phyloP scores from a whole-genome alignment of 2,113 vertebrate species.

The Eurypyga helias region DNA sequence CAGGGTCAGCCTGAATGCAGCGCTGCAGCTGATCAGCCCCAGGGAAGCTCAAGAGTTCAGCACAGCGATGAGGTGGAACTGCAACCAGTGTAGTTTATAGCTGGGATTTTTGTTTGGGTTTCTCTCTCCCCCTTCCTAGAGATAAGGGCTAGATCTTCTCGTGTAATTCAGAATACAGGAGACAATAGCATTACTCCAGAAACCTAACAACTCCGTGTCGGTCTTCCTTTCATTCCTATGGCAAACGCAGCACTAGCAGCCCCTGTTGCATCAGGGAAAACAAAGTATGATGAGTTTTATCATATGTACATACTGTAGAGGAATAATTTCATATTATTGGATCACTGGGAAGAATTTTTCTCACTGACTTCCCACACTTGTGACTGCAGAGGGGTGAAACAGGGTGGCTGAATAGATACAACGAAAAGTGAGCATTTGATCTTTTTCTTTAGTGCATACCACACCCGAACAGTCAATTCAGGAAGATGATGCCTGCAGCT shows the following conservation, averaged over 20 bases:
- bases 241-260: neutral
- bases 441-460: conserved; percentile 28
- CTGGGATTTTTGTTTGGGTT: neutral
- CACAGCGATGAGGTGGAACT: neutral
- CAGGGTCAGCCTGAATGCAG: neutral
- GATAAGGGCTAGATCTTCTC: neutral
- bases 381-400: neutral
- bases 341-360: neutral
- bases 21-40: neutral
- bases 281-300: neutral
- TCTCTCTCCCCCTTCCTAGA: neutral
- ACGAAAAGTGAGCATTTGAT: neutral
- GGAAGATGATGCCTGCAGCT: conserved; percentile 84
- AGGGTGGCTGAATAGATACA: neutral
- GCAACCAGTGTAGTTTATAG: neutral
- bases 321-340: neutral
- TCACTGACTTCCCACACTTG: neutral
- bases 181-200: neutral
- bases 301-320: neutral
- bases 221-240: neutral
- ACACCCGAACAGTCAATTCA: conserved; percentile 42
- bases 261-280: neutral
- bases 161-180: neutral
- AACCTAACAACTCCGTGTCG: neutral
- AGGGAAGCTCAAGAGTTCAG: neutral